Evolutionary conservation across 1,140 invertebrate species (phyloP).

Genomic region (Drosophila bocqueti): DNA sequence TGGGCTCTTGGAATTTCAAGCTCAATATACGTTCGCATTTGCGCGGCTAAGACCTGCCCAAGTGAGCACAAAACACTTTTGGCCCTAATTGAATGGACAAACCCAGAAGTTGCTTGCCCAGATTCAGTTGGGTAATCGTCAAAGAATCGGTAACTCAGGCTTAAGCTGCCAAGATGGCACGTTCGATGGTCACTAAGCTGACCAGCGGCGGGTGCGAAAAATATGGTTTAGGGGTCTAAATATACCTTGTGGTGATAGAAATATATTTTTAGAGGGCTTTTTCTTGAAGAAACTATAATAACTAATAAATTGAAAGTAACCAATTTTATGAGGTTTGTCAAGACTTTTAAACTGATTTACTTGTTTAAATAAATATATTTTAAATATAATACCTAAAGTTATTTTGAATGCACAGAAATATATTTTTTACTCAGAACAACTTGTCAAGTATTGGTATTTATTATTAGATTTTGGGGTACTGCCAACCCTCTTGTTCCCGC

Average conservation of each 20-base stretch:
- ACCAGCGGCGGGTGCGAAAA: slow-evolving; percentile 1
- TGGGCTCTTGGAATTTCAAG: slow-evolving; percentile 47
- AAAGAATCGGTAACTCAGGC: slow-evolving; percentile 25
- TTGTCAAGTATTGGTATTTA: background rate
- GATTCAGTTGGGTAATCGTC: slow-evolving; percentile 34
- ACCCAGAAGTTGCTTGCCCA: slow-evolving; percentile 18
- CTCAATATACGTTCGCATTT: slow-evolving; percentile 26
- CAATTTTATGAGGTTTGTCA: background rate
- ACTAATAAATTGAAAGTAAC: background rate
- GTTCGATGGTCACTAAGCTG: slow-evolving; percentile 38
- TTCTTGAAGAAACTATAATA: background rate
- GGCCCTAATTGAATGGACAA: slow-evolving; percentile 57
- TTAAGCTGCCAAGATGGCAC: slow-evolving; percentile 35
- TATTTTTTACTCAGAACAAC: background rate
- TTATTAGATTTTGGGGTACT: background rate
- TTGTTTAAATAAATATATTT: background rate
- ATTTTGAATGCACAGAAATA: background rate
- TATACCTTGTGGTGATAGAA: background rate
- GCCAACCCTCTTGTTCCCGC: background rate
- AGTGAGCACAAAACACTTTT: slow-evolving; percentile 30
- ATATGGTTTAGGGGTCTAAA: background rate
- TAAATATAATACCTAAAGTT: background rate
- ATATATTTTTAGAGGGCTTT: too few relatives aligned
- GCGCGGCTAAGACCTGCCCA: slow-evolving; percentile 18
- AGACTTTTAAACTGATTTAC: background rate